Conservation (phyloP, 2,113 vertebrate genomes). For the Pelusios castaneus region DNA sequence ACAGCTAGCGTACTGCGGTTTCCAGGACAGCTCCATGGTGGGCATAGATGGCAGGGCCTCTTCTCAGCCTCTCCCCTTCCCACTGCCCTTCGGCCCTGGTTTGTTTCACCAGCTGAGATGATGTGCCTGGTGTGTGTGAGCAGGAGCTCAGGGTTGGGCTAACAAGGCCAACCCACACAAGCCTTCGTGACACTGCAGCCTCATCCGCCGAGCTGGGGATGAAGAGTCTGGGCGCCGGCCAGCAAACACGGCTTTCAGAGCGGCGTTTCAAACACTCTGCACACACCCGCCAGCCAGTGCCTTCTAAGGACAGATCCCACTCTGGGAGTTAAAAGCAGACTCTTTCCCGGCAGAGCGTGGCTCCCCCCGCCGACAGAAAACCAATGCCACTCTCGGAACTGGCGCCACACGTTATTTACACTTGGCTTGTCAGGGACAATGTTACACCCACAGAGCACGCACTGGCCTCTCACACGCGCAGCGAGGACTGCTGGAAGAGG, state of each 20-base stretch:
- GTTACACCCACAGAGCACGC: not conserved
- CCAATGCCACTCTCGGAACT: not conserved
- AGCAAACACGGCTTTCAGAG: constrained; percentile 60
- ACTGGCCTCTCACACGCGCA: not conserved
- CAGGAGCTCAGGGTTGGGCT: not conserved
- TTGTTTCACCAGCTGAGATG: not conserved
- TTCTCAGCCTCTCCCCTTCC: not conserved
- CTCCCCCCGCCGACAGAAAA: constrained; percentile 1
- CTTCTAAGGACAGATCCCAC: constrained; percentile 67
- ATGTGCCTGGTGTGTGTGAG: not conserved
- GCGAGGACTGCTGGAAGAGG: not conserved
- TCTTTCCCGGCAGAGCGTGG: constrained; percentile 13
- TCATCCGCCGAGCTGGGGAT: constrained; percentile 1
- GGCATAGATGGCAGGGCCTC: not conserved
- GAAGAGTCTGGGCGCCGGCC: constrained; percentile 10
- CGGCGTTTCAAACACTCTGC: constrained; percentile 60
- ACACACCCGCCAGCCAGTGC: constrained; percentile 47
- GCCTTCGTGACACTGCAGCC: constrained; percentile 13
- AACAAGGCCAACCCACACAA: not conserved
- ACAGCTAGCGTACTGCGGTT: not conserved
- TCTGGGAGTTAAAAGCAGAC: constrained; percentile 56
- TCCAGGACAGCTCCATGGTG: not conserved
- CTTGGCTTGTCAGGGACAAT: not conserved
- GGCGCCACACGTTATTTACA: constrained; percentile 20
- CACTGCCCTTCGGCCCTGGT: not conserved